phyloP scores from a whole-genome alignment of 2,888 invertebrate genomes.

The Liposcelis brunnea region DNA sequence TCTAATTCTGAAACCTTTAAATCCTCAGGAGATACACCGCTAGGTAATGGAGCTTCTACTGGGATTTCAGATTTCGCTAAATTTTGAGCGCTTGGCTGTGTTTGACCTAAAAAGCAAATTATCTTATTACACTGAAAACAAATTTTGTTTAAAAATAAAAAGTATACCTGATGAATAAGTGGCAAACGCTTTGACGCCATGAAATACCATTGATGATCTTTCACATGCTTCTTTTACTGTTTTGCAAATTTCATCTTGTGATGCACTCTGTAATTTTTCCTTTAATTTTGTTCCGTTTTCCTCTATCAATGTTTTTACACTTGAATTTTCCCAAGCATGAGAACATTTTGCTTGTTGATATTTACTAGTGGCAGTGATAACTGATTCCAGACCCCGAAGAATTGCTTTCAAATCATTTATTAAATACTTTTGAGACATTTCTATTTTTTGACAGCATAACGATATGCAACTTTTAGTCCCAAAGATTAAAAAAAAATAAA shows the following conservation, averaged over 20 bases:
- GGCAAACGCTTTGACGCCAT: conserved; percentile 47
- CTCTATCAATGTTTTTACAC: conserved; percentile 33
- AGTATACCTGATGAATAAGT: conserved; percentile 22
- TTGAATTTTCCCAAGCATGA: conserved; percentile 51
- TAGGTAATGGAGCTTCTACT: not conserved
- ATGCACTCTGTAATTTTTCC: conserved; percentile 5
- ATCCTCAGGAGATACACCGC: not conserved
- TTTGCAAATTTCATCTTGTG: conserved; percentile 20
- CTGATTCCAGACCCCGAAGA: conserved; percentile 47
- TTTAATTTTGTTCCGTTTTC: conserved; percentile 15
- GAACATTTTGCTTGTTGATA: conserved; percentile 43
- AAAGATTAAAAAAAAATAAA: too few species aligned
- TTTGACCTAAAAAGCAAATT: too few species aligned
- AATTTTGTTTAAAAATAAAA: too few species aligned
- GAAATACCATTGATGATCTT: conserved; percentile 47
- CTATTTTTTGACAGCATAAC: too few species aligned
- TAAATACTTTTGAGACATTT: conserved; percentile 2
- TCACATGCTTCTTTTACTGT: conserved; percentile 40
- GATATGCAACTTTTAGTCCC: too few species aligned
- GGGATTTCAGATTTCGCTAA: conserved; percentile 16
- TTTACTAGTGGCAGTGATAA: conserved; percentile 45
- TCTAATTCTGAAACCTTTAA: conserved; percentile 24
- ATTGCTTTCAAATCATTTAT: conserved; percentile 22
- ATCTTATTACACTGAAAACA: too few species aligned
- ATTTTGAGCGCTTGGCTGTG: too few species aligned